Evolutionary conservation across 2,888 invertebrate species (phyloP).

Genomic region (Tuta absoluta): DNA sequence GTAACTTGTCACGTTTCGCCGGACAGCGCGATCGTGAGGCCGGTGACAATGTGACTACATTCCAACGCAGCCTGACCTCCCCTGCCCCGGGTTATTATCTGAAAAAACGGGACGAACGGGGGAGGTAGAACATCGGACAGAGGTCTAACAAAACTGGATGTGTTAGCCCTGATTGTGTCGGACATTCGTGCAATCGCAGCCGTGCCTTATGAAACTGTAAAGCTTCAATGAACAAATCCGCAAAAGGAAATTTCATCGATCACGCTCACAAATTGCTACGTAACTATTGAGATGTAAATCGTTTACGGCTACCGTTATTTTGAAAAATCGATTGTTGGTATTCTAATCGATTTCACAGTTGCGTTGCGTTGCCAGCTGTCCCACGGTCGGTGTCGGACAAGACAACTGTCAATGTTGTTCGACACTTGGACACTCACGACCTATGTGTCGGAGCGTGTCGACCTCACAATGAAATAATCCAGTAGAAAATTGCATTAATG

Average conservation of each 20-base stretch:
- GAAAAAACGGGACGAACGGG: slow-evolving; percentile 31
- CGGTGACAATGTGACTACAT: slow-evolving; percentile 76
- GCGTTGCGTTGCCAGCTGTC: slow-evolving; percentile 72
- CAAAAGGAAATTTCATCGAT: slow-evolving; percentile 77
- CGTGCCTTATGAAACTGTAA: slow-evolving; percentile 79
- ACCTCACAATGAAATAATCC: slow-evolving; percentile 60
- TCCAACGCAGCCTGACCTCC: slow-evolving; percentile 52
- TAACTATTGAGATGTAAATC: slow-evolving; percentile 77
- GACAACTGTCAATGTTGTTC: neutral
- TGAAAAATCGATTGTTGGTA: slow-evolving; percentile 72
- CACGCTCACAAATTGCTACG: slow-evolving; percentile 76
- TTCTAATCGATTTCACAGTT: slow-evolving; percentile 71
- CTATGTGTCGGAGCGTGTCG: slow-evolving; percentile 55
- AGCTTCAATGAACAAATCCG: slow-evolving; percentile 76
- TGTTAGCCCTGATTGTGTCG: slow-evolving; percentile 50
- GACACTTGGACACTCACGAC: slow-evolving; percentile 39
- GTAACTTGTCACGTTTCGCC: slow-evolving; percentile 78
- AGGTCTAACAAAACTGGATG: slow-evolving; percentile 56
- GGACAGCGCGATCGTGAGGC: slow-evolving; percentile 78
- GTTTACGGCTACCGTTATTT: slow-evolving; percentile 75
- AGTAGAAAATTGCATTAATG: slow-evolving; percentile 60
- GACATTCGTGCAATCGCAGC: slow-evolving; percentile 61
- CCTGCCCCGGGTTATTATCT: slow-evolving; percentile 39
- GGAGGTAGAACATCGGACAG: slow-evolving; percentile 38
- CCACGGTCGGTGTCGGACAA: slow-evolving; percentile 63